phyloP scores from a whole-genome alignment of 2,797 vertebrate species.

The Hippopotamyrus pictus region DNA sequence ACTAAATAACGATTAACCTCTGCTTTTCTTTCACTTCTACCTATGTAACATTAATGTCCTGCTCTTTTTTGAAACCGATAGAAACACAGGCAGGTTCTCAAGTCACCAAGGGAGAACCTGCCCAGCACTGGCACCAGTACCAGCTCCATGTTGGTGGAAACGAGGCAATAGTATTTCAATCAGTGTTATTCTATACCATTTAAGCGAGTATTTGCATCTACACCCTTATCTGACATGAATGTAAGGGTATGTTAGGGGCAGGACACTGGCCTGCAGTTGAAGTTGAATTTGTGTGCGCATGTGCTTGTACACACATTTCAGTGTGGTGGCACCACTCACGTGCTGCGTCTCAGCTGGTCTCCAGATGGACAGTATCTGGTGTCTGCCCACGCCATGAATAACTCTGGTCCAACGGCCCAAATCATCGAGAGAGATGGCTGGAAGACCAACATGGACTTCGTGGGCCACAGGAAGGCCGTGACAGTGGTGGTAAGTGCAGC shows the following conservation, averaged over 20 bases:
- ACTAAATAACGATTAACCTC: too few species aligned
- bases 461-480: constrained; percentile 94
- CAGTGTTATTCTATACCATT: background rate
- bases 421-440: constrained; percentile 96
- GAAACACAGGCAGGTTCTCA: background rate
- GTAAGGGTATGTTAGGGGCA: background rate
- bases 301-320: constrained; percentile 38
- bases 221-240: background rate
- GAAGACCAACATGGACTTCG: constrained; percentile 99
- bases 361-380: constrained; percentile 97
- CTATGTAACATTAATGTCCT: background rate
- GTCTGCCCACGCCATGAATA: constrained; percentile 99
- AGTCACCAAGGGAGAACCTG: background rate
- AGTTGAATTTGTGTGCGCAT: background rate
- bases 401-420: constrained; percentile 95
- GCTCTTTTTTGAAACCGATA: background rate
- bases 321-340: constrained; percentile 96
- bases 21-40: too few species aligned
- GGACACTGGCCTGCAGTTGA: background rate
- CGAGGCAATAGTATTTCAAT: background rate
- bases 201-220: background rate
- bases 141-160: background rate
- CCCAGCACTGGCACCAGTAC: background rate
- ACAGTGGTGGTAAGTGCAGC: constrained; percentile 82
- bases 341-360: constrained; percentile 94